Evolutionary conservation across 1,140 invertebrate species (phyloP).

Genomic region (Mactra quadrangularis): DNA sequence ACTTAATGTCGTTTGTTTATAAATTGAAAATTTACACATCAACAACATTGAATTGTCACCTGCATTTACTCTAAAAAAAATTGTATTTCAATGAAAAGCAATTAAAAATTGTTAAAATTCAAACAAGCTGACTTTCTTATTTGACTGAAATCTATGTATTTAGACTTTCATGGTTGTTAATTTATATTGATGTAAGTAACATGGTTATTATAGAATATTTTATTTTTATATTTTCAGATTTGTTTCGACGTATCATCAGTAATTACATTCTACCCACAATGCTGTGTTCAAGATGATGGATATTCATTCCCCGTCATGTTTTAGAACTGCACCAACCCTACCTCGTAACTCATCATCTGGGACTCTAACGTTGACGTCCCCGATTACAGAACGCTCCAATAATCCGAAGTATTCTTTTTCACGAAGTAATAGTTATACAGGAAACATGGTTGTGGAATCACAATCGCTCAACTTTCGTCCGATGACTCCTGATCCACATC

Average conservation of each 20-base stretch:
- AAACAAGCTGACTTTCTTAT: too few relatives aligned
- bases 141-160: too few relatives aligned
- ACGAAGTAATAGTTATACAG: conserved; percentile 53
- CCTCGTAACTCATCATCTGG: conserved; percentile 48
- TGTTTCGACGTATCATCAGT: neutral
- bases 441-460: conserved; percentile 62
- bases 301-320: conserved; percentile 56
- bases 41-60: too few relatives aligned
- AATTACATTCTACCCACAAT: conserved; percentile 49
- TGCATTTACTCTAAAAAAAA: too few relatives aligned
- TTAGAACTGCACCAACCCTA: conserved; percentile 49
- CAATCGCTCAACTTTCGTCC: conserved; percentile 59
- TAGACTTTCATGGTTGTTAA: too few relatives aligned
- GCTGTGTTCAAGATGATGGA: conserved; percentile 61
- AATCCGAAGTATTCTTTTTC: conserved; percentile 47
- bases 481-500: conserved; percentile 61
- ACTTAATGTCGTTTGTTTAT: too few relatives aligned
- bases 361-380: conserved; percentile 15
- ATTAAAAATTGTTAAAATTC: too few relatives aligned
- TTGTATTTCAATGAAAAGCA: too few relatives aligned
- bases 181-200: too few relatives aligned
- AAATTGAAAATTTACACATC: too few relatives aligned
- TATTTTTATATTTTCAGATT: conserved; percentile 23
- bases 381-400: conserved; percentile 1
- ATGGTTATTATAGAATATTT: too few relatives aligned